Evolutionary conservation across 2,113 vertebrate genomes (phyloP).

Genomic region (Theristicus caerulescens): DNA sequence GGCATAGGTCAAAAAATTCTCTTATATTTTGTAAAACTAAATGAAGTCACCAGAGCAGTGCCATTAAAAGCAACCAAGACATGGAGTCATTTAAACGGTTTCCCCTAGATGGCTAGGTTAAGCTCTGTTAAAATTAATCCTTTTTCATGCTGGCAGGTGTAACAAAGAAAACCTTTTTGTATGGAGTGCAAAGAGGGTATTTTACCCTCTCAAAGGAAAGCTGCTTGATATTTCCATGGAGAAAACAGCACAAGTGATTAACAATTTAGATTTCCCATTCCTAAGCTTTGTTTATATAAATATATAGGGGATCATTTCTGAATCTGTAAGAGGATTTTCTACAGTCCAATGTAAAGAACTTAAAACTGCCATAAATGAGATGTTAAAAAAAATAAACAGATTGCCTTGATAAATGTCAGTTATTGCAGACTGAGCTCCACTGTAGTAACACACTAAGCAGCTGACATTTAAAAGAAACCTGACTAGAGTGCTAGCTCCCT

Average conservation of each 20-base stretch:
- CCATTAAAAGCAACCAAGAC: constrained; percentile 60
- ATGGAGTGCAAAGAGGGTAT: constrained; percentile 59
- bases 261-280: constrained; percentile 67
- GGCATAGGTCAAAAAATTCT: constrained; percentile 11
- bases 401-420: constrained; percentile 53
- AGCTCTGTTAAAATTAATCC: constrained; percentile 74
- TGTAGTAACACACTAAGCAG: background rate
- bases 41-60: constrained; percentile 54
- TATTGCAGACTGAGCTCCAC: background rate
- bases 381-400: constrained; percentile 54
- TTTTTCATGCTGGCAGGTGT: constrained; percentile 72
- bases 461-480: constrained; percentile 24
- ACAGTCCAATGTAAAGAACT: constrained; percentile 57
- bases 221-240: constrained; percentile 65
- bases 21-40: constrained; percentile 37
- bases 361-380: constrained; percentile 63
- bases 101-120: constrained; percentile 52
- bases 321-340: constrained; percentile 70
- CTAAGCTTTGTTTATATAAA: constrained; percentile 68
- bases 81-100: constrained; percentile 50
- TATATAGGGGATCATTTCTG: constrained; percentile 68
- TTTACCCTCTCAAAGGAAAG: constrained; percentile 59
- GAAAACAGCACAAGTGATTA: constrained; percentile 65
- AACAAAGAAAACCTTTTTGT: constrained; percentile 72
- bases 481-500: background rate